Conservation (phyloP, 2,797 vertebrate species). For the Podarcis siculus region DNA sequence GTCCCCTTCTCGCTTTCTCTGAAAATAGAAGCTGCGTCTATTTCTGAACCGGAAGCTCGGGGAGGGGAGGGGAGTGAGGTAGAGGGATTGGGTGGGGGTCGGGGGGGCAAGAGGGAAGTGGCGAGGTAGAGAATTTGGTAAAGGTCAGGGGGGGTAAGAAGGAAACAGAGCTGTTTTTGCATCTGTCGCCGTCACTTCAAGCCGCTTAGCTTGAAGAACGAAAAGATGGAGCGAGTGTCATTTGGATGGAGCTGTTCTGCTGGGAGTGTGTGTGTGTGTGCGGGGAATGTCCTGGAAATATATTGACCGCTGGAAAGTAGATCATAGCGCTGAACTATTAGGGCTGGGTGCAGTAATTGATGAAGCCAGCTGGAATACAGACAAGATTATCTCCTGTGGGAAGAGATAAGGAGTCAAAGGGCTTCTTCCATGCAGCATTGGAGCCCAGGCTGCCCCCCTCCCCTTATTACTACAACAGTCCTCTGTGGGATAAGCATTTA, state of each 20-base stretch:
- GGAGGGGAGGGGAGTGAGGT: not conserved
- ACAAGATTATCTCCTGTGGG: not conserved
- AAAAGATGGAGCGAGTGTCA: not conserved
- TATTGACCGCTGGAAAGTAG: conserved; percentile 23
- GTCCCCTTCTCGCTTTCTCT: conserved; percentile 60
- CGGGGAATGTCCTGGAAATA: not conserved
- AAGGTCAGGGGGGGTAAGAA: conserved; percentile 36
- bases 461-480: no score
- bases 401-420: not conserved
- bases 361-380: not conserved
- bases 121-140: conserved; percentile 16
- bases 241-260: not conserved
- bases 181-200: conserved; percentile 17
- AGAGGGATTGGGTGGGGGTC: no score
- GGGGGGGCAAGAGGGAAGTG: conserved; percentile 2
- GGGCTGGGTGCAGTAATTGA: not conserved
- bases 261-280: not conserved
- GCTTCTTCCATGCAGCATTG: not conserved
- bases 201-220: not conserved
- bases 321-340: not conserved
- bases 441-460: not conserved
- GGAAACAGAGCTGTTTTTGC: conserved; percentile 22
- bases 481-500: not conserved
- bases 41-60: conserved; percentile 58
- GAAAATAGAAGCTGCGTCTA: conserved; percentile 66